Evolutionary conservation across 2,888 invertebrate species (phyloP), one percentile per base, ranked within the genome.

Genomic region (Drosophila fulvimacula): DNA sequence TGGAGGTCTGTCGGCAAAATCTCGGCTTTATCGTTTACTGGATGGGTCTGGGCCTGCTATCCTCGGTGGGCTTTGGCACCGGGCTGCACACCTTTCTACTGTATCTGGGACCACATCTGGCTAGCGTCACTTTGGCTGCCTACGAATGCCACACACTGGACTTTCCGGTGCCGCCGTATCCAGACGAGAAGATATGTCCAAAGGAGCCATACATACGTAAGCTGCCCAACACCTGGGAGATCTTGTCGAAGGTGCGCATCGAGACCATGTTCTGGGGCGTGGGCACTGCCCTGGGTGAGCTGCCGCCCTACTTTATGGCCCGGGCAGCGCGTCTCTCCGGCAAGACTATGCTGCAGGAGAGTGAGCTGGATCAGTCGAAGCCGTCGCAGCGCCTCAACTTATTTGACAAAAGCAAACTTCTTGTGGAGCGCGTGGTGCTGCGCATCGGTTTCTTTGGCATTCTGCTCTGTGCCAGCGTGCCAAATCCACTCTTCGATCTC

Each of bases 271-370:
- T 99, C 93, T 99, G 99, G 99, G 98, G 97, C 9, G 95, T 97
- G 19, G 98, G 99, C 3, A 99, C 99, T 0, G 99, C 99, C 0
- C 93, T 99, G 24, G 99, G 99, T 0, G 99, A 99, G 92, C 93
- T 99, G 75, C 99, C 99, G 3, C 99, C 99, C 0, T 99, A 99
- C 94, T 99, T 99, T 93, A 98, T 99, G 98, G 99, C 99, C 9
- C 93, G 97, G 64, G 98, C 99, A 6, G 96, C 97, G 0, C 93
- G 97, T 13, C 93, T 96, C 1, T 95, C 95, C 0, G 94, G 93
- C 15, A 93, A 94, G 74, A 94, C 94, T 74, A 93, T 93, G 59
- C 94, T 94, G 52, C 94, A 94, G 52, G 94, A 81, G 21, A 21
- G n/a, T 6, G 49, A 51, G 6, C 24, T 95, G 84, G 21, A n/a